Conservation (phyloP, 2,888 invertebrate genomes). For the Drosophila limbata region DNA sequence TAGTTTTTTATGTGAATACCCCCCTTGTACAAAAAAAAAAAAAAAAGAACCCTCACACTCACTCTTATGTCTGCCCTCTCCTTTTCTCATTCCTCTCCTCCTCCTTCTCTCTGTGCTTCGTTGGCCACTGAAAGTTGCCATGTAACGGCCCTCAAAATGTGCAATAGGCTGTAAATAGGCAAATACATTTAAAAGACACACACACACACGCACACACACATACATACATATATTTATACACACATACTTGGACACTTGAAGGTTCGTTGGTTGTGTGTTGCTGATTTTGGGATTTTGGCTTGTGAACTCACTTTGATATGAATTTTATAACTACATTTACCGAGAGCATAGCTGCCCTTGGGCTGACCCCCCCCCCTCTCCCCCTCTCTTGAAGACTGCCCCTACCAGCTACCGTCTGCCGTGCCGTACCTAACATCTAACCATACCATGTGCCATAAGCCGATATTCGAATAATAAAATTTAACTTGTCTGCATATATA, state of each 20-base stretch:
- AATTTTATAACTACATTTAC: constrained; percentile 72
- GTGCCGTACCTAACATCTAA: constrained; percentile 15
- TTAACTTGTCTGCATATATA: constrained; percentile 64
- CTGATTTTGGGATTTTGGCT: constrained; percentile 71
- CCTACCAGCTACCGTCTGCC: constrained; percentile 3
- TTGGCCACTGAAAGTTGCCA: constrained; percentile 22
- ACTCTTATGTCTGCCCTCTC: neutral
- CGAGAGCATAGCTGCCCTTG: constrained; percentile 2
- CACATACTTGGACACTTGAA: neutral
- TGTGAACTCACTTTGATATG: constrained; percentile 64
- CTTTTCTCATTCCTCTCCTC: neutral
- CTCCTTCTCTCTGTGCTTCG: neutral
- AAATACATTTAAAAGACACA: constrained; percentile 66
- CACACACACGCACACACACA: constrained; percentile 14
- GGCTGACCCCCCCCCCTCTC: neutral
- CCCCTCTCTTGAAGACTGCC: neutral
- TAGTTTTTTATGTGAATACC: constrained; percentile 52
- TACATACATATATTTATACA: constrained; percentile 3
- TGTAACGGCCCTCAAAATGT: constrained; percentile 67
- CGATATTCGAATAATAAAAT: constrained; percentile 67
- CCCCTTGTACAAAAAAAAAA: neutral
- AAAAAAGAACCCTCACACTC: neutral
- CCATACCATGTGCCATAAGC: constrained; percentile 52
- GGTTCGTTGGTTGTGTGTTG: constrained; percentile 33
- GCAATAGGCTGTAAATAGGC: constrained; percentile 81